These are phyloP conservation scores for Tenebrosternarchus preto DNA, from an alignment of 2,113 vertebrate genomes.

Conservation along the genomic window DNA sequence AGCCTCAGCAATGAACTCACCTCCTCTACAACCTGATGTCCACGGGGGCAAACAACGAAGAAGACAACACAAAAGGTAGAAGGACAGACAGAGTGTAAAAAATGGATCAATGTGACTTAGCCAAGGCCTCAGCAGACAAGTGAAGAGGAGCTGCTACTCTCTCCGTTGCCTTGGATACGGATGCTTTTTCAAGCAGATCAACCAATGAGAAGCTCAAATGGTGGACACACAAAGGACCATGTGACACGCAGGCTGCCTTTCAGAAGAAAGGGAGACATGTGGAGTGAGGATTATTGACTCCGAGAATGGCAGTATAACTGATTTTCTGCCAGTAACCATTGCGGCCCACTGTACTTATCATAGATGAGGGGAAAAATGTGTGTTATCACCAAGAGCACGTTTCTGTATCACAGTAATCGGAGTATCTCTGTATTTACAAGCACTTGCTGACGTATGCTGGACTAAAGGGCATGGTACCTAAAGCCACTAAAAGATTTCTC, in stretches of 20 bases:
- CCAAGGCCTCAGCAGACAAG: constrained; percentile 48
- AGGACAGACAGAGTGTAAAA: constrained; percentile 38
- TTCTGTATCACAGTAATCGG: too few relatives aligned
- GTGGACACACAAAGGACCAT: constrained; percentile 53
- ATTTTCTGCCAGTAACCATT: neutral
- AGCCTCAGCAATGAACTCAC: constrained; percentile 31
- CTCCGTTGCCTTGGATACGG: constrained; percentile 56
- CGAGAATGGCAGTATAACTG: constrained; percentile 25
- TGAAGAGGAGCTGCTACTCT: constrained; percentile 54
- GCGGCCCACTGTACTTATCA: neutral
- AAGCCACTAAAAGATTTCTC: too few relatives aligned
- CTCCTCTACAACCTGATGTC: constrained; percentile 1
- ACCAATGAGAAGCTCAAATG: constrained; percentile 53
- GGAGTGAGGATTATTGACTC: constrained; percentile 23
- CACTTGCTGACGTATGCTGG: too few relatives aligned
- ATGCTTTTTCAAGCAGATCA: constrained; percentile 60
- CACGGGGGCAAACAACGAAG: neutral
- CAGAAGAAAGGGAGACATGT: constrained; percentile 39
- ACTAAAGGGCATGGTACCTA: too few relatives aligned
- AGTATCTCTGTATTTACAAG: too few relatives aligned
- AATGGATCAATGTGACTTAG: constrained; percentile 49
- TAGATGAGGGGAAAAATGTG: neutral
- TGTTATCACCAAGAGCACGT: too few relatives aligned
- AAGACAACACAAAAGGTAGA: constrained; percentile 21
- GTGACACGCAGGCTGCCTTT: constrained; percentile 51